These are phyloP conservation scores for Notarius lentiginosus DNA, from an alignment of 2,113 vertebrate genomes.

Conservation along the genomic window DNA sequence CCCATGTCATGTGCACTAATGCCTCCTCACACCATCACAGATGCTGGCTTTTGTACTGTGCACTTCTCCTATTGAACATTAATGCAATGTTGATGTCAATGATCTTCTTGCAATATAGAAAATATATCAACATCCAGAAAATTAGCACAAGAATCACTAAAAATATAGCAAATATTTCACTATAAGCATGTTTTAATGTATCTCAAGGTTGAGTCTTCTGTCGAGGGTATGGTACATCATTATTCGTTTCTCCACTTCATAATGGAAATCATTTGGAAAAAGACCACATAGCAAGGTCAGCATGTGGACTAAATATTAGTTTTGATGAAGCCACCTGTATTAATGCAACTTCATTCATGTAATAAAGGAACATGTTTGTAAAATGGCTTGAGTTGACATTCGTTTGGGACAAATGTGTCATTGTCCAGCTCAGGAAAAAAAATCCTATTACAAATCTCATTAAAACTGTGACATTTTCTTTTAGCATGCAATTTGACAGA, in stretches of 20 bases:
- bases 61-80: too few relatives aligned
- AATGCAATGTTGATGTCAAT: not conserved
- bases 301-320: not conserved
- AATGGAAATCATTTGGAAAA: not conserved
- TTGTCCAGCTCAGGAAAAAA: not conserved
- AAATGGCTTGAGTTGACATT: not conserved
- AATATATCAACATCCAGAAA: not conserved
- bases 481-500: not conserved
- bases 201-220: not conserved
- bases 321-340: not conserved
- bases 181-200: not conserved
- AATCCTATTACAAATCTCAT: constrained; percentile 19
- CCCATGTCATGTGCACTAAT: too few relatives aligned
- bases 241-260: not conserved
- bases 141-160: not conserved
- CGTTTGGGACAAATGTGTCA: not conserved
- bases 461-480: constrained; percentile 17
- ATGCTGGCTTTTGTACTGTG: too few relatives aligned
- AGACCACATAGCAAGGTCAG: not conserved
- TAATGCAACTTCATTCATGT: not conserved
- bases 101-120: not conserved
- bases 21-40: too few relatives aligned
- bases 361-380: not conserved
- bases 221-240: not conserved
- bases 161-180: not conserved